These are phyloP conservation scores for Pyrocephalus nanus DNA, from an alignment of 2,797 vertebrate genomes.

Conservation along the genomic window DNA sequence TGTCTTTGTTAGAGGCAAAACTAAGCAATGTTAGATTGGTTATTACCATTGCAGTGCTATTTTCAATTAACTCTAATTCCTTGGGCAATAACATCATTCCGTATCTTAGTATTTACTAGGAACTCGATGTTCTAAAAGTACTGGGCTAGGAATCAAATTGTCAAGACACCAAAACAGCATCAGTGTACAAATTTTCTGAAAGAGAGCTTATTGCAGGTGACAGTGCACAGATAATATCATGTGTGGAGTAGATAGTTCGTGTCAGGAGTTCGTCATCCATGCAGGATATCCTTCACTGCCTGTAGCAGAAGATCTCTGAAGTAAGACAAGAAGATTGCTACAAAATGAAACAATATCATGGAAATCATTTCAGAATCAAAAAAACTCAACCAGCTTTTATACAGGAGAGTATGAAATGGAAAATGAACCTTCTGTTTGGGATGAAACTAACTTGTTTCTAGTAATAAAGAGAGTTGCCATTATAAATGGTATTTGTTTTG, in stretches of 20 bases:
- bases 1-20: background rate
- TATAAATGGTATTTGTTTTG: background rate
- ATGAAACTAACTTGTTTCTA: background rate
- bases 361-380: background rate
- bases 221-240: background rate
- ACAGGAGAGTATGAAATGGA: background rate
- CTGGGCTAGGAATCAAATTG: conserved; percentile 9
- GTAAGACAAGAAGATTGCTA: background rate
- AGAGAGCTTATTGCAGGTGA: background rate
- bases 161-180: background rate
- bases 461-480: background rate
- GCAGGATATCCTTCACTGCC: background rate
- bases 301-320: background rate
- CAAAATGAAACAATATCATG: background rate
- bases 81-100: background rate
- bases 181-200: background rate
- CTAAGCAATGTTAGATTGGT: background rate
- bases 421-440: background rate
- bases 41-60: background rate
- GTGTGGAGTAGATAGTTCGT: background rate
- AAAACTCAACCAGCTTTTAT: background rate
- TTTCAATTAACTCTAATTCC: background rate
- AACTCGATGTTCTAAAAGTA: background rate
- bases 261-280: background rate
- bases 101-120: background rate